Evolutionary conservation across 1,140 invertebrate genomes (phyloP).

Genomic region (Drosophila nebulosa): DNA sequence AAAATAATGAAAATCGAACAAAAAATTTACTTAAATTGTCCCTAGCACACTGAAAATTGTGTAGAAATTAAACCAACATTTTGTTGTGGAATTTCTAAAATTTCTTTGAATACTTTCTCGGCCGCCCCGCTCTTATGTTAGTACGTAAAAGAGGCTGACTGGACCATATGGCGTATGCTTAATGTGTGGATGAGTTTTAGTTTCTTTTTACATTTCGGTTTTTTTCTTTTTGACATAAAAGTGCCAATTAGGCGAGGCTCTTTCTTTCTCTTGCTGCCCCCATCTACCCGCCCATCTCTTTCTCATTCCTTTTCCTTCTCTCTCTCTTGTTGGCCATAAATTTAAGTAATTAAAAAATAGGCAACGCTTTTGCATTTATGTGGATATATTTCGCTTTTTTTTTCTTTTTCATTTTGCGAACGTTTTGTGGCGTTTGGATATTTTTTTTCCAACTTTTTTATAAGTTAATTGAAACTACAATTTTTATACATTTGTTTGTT

Average conservation of each 20-base stretch:
- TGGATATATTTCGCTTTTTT: not conserved
- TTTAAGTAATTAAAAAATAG: slow-evolving; percentile 70
- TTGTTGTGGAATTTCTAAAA: too few relatives aligned
- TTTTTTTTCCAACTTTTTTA: slow-evolving; percentile 36
- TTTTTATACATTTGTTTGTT: slow-evolving; percentile 41
- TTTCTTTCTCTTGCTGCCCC: not conserved
- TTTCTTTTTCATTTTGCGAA: slow-evolving; percentile 16
- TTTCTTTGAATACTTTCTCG: not conserved
- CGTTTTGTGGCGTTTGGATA: not conserved
- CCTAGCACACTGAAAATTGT: too few relatives aligned
- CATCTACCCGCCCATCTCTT: not conserved
- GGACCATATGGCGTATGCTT: slow-evolving; percentile 70
- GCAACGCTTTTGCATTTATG: slow-evolving; percentile 49
- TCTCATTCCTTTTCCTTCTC: not conserved
- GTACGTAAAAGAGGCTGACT: not conserved
- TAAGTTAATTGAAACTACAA: slow-evolving; percentile 71
- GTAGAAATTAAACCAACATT: too few relatives aligned
- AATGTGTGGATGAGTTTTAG: slow-evolving; percentile 55
- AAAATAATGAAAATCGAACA: too few relatives aligned
- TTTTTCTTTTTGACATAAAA: slow-evolving; percentile 58
- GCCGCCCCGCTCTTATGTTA: not conserved
- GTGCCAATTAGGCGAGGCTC: slow-evolving; percentile 57
- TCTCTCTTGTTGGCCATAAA: slow-evolving; percentile 41
- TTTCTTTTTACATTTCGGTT: slow-evolving; percentile 17
- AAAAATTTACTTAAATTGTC: too few relatives aligned